These are phyloP conservation scores for Schizopygopsis malacanthus DNA, from an alignment of 2,797 vertebrate species.

Conservation along the genomic window DNA sequence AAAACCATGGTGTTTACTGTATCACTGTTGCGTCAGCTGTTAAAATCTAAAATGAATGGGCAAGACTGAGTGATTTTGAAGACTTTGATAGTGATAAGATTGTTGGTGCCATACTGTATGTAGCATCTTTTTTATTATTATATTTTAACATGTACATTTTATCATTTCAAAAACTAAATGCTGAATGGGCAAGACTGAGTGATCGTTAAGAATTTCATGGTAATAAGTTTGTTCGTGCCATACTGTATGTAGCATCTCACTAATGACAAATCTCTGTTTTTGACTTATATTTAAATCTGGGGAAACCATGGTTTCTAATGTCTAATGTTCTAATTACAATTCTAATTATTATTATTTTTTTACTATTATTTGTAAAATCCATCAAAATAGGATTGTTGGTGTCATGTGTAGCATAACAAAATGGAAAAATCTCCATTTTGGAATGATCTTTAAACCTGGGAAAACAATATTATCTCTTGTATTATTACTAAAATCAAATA, in stretches of 20 bases:
- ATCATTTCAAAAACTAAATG: too few species aligned
- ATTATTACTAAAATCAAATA: background rate
- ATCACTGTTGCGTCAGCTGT: background rate
- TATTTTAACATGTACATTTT: too few species aligned
- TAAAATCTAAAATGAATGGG: background rate
- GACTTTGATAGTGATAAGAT: background rate
- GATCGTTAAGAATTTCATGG: too few species aligned
- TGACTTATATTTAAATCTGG: too few species aligned
- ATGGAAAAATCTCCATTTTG: background rate
- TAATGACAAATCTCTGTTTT: too few species aligned
- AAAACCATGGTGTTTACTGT: background rate
- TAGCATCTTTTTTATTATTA: too few species aligned
- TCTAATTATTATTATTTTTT: too few species aligned
- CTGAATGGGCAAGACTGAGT: too few species aligned
- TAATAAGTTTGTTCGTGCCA: too few species aligned
- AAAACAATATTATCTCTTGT: background rate
- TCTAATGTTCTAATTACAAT: too few species aligned
- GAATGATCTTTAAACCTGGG: background rate
- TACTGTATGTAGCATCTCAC: too few species aligned
- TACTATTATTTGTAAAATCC: too few species aligned
- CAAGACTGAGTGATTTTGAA: background rate
- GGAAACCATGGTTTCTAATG: background rate
- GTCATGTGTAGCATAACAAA: background rate
- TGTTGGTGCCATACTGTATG: background rate
- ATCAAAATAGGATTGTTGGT: background rate